Evolutionary conservation across 2,888 invertebrate genomes (phyloP).

Genomic region (Pardosa pseudoannulata): DNA sequence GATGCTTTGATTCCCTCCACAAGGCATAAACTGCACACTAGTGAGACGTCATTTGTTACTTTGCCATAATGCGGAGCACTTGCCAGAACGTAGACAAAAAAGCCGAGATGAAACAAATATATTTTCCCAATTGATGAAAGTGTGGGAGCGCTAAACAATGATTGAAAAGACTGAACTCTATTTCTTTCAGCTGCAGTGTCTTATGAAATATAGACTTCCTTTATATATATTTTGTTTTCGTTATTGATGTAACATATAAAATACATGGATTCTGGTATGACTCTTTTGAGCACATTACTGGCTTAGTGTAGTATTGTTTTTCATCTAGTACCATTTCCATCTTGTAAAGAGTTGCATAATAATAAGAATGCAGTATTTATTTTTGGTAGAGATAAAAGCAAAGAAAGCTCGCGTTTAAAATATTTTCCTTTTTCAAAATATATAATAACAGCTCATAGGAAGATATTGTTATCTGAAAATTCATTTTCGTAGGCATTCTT

Average conservation of each 20-base stretch:
- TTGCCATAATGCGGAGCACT: constrained; percentile 20
- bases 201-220: constrained; percentile 58
- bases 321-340: too few relatives aligned
- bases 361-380: too few relatives aligned
- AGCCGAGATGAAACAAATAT: constrained; percentile 38
- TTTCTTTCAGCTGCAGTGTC: constrained; percentile 59
- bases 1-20: background rate
- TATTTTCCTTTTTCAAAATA: too few relatives aligned
- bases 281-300: too few relatives aligned
- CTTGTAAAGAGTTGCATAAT: too few relatives aligned
- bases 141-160: constrained; percentile 37
- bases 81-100: constrained; percentile 38
- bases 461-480: too few relatives aligned
- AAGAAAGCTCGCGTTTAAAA: too few relatives aligned
- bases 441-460: too few relatives aligned
- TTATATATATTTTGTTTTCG: constrained; percentile 44
- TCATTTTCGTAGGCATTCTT: too few relatives aligned
- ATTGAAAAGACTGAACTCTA: constrained; percentile 45
- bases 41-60: constrained; percentile 25
- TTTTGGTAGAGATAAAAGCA: too few relatives aligned
- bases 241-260: constrained; percentile 11
- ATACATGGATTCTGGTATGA: too few relatives aligned
- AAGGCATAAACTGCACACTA: background rate
- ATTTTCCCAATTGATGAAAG: constrained; percentile 30
- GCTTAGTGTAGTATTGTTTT: too few relatives aligned